Conservation (phyloP, 2,113 vertebrate species). For the Ceyx margarethae region DNA sequence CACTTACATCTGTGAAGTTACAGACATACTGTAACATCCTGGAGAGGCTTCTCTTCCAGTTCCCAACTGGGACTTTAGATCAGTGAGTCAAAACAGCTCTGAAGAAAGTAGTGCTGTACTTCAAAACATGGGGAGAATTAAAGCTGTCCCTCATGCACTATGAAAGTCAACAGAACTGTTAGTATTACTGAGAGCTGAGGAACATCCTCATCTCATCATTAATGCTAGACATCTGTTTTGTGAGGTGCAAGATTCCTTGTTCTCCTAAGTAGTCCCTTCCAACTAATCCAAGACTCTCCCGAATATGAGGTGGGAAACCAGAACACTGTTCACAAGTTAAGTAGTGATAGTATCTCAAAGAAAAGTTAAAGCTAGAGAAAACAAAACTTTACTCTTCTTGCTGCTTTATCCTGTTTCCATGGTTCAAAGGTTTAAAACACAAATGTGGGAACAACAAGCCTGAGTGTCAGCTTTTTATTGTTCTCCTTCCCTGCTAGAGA, state of each 20-base stretch:
- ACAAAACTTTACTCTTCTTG: background rate
- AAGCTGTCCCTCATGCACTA: background rate
- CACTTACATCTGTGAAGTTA: background rate
- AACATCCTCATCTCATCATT: fast-evolving
- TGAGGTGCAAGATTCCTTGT: background rate
- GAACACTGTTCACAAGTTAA: background rate
- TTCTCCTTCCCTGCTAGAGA: background rate
- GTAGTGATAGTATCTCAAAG: background rate
- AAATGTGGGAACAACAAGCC: background rate
- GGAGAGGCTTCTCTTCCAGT: background rate
- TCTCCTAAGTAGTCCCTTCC: background rate
- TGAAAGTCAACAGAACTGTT: background rate
- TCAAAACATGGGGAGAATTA: background rate
- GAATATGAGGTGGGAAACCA: background rate
- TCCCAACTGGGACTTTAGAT: background rate
- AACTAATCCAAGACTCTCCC: background rate
- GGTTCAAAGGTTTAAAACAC: background rate
- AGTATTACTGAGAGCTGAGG: background rate
- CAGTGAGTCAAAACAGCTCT: background rate
- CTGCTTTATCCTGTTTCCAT: background rate
- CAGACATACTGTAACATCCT: background rate
- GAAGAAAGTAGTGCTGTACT: background rate
- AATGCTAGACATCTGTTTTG: background rate
- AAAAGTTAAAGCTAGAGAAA: background rate
- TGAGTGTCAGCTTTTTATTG: background rate